These are phyloP conservation scores for Candoia aspera DNA, from an alignment of 2,113 vertebrate species.

Conservation along the genomic window DNA sequence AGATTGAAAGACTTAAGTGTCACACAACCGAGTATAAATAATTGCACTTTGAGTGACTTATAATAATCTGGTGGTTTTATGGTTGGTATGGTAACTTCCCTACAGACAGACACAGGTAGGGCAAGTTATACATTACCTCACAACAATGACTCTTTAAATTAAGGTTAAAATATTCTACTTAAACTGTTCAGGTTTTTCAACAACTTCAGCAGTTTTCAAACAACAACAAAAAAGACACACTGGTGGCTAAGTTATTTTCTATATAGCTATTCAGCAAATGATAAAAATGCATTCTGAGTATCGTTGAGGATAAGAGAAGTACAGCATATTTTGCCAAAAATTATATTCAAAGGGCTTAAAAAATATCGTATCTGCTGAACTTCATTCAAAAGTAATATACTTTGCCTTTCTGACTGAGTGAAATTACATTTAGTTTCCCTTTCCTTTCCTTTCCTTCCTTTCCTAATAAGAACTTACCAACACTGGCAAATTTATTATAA, in stretches of 20 bases:
- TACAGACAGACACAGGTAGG: fast-evolving
- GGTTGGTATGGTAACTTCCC: neutral
- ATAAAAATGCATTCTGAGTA: conserved; percentile 24
- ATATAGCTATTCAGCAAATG: neutral
- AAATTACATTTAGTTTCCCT: neutral
- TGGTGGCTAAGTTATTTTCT: neutral
- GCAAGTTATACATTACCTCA: neutral
- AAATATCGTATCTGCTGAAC: conserved; percentile 26
- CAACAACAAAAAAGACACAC: neutral
- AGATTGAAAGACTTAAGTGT: neutral
- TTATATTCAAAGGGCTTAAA: conserved; percentile 30
- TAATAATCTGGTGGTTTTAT: neutral
- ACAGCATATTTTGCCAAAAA: conserved; percentile 17
- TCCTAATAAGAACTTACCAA: neutral
- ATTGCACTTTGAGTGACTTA: neutral
- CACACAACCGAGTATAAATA: fast-evolving
- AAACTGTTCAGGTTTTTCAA: neutral
- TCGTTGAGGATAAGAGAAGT: neutral
- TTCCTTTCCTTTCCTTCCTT: neutral
- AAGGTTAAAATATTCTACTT: neutral
- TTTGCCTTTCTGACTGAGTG: neutral
- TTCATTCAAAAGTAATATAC: conserved; percentile 6
- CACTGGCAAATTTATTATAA: neutral
- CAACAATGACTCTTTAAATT: neutral
- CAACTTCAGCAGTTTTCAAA: neutral